Conservation (phyloP, 1,140 invertebrate genomes). For the Gryllus bimaculatus region DNA sequence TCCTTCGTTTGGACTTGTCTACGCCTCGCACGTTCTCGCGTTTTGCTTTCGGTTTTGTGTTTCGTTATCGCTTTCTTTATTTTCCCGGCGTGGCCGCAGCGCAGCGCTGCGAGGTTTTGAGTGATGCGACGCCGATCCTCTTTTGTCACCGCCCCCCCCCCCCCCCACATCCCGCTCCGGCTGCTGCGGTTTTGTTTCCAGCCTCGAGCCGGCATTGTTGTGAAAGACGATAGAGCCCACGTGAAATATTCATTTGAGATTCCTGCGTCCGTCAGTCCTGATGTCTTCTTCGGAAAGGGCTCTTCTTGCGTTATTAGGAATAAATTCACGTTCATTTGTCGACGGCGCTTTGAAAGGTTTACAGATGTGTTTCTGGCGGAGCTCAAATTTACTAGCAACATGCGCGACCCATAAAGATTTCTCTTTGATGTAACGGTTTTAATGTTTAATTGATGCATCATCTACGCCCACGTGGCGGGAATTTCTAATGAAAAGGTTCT, state of each 20-base stretch:
- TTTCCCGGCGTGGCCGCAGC: not conserved
- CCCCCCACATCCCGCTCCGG: no score
- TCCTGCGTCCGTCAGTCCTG: no score
- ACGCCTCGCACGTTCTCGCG: not conserved
- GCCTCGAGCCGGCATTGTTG: no score
- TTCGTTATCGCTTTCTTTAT: not conserved
- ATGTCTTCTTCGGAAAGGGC: no score
- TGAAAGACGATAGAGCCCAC: no score
- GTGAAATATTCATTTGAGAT: no score
- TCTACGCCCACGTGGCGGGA: not conserved
- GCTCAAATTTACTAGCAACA: not conserved
- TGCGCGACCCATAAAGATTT: not conserved
- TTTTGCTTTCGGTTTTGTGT: not conserved
- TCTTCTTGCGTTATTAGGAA: no score
- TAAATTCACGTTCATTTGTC: not conserved
- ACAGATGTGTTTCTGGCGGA: not conserved
- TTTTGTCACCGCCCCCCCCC: no score
- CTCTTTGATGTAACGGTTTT: constrained; percentile 4
- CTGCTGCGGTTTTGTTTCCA: no score
- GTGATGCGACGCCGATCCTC: no score
- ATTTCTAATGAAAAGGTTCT: not conserved
- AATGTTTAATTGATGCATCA: constrained; percentile 1
- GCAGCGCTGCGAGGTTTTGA: no score
- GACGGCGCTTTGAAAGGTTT: not conserved
- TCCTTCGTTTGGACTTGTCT: not conserved